These are phyloP conservation scores for Ylistrum balloti DNA, from an alignment of 1,140 invertebrate species.

Conservation along the genomic window DNA sequence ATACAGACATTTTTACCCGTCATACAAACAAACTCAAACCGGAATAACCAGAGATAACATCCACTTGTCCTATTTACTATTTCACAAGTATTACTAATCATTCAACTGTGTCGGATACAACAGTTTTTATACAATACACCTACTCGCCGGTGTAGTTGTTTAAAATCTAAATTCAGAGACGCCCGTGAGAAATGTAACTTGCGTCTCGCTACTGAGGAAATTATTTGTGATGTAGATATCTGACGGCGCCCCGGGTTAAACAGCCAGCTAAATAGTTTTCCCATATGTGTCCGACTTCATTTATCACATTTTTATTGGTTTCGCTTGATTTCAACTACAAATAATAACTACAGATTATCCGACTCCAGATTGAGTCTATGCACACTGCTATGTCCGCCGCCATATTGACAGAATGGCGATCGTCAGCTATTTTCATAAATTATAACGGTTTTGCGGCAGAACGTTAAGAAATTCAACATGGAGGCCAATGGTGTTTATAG, in stretches of 20 bases:
- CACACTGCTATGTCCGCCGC: conserved; percentile 8
- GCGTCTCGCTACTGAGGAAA: background rate
- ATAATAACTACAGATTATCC: background rate
- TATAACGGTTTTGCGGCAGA: conserved; percentile 38
- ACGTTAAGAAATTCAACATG: conserved; percentile 39
- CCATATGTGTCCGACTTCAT: conserved; percentile 17
- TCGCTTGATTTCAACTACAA: conserved; percentile 33
- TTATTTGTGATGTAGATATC: background rate
- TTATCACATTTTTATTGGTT: conserved; percentile 40
- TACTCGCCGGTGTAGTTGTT: background rate
- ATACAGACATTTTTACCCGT: background rate
- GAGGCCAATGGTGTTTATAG: conserved; percentile 3
- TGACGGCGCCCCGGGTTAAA: background rate
- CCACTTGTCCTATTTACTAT: background rate
- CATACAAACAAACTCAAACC: background rate
- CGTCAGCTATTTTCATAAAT: conserved; percentile 39
- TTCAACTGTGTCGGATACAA: background rate
- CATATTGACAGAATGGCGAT: conserved; percentile 20
- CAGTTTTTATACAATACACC: background rate
- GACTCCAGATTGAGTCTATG: background rate
- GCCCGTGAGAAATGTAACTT: background rate
- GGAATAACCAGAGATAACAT: background rate
- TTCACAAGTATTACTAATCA: background rate
- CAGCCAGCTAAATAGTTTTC: conserved; percentile 25
- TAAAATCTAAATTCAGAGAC: background rate